A percentile compares a stretch with the other conserved stretches of the same genome.
phyloP scores from a whole-genome alignment of 2,113 vertebrate species.

The Halcyon senegalensis region DNA sequence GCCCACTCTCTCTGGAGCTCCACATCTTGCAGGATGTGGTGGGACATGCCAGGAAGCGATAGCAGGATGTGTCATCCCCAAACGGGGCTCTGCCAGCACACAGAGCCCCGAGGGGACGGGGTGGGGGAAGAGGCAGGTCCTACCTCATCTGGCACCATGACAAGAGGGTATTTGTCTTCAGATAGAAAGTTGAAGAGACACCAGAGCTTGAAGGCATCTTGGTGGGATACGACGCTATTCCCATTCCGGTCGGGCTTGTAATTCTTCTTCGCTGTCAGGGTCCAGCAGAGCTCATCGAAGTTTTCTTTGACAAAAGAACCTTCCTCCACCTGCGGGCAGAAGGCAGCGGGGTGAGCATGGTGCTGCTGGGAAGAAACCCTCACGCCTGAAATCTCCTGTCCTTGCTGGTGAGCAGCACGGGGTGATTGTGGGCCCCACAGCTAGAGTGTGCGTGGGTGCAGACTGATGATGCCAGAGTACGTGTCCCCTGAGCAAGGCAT shows the following conservation, averaged over 20 bases:
- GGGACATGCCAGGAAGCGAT: neutral
- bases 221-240: conserved; percentile 79
- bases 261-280: conserved; percentile 94
- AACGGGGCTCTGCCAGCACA: fast-evolving
- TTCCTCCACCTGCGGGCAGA: conserved; percentile 84
- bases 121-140: conserved; percentile 12
- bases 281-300: conserved; percentile 96
- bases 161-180: conserved; percentile 93
- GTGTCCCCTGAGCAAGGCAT: too few relatives aligned
- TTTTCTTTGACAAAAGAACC: conserved; percentile 91
- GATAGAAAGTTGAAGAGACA: conserved; percentile 98
- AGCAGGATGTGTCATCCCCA: neutral
- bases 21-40: neutral
- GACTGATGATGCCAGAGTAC: fast-evolving
- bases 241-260: conserved; percentile 83
- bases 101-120: neutral
- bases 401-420: fast-evolving
- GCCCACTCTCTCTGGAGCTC: neutral
- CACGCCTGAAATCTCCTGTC: neutral
- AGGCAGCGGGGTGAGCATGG: neutral
- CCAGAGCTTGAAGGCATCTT: conserved; percentile 92
- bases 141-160: conserved; percentile 96
- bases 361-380: neutral
- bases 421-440: neutral
- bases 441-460: neutral